A percentile compares a stretch with the other conserved stretches of the same genome.
These are phyloP conservation scores for zebrafish (Danio rerio) DNA, from an alignment of 2,113 vertebrate species.

Conservation along the genomic window DNA sequence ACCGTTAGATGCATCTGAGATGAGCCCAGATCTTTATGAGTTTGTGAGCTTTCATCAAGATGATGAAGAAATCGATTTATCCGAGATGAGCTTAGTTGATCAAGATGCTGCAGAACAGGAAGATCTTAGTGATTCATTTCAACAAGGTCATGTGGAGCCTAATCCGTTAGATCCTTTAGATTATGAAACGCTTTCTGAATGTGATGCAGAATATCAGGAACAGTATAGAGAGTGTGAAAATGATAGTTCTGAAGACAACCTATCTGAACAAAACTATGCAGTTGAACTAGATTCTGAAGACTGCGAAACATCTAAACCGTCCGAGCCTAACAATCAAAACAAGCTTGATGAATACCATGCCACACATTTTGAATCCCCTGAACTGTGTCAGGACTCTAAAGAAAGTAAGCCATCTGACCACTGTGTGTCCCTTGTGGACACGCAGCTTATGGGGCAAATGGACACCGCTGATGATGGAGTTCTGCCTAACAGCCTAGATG, in stretches of 20 bases:
- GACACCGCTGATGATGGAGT: slow-evolving; percentile 35
- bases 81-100: background rate
- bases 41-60: background rate
- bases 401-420: slow-evolving; percentile 53
- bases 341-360: slow-evolving; percentile 47
- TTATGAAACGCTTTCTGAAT: slow-evolving; percentile 58
- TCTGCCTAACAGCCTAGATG: slow-evolving; percentile 45
- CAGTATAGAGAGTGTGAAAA: slow-evolving; percentile 1
- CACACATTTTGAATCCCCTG: slow-evolving; percentile 46
- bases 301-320: slow-evolving; percentile 49
- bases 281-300: slow-evolving; percentile 56
- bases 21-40: background rate
- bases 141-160: slow-evolving; percentile 58
- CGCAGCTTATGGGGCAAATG: slow-evolving; percentile 36
- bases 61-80: background rate
- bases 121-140: slow-evolving; percentile 61
- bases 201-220: slow-evolving; percentile 55
- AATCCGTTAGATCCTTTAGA: slow-evolving; percentile 62
- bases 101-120: slow-evolving; percentile 31
- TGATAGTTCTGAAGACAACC: slow-evolving; percentile 59
- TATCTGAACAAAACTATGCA: slow-evolving; percentile 57
- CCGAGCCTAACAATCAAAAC: slow-evolving; percentile 46
- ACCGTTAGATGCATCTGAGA: background rate
- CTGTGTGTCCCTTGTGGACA: slow-evolving; percentile 48
- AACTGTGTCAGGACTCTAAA: slow-evolving; percentile 50